Conservation (phyloP, 2,797 vertebrate species). For the Pelodytes ibericus region DNA sequence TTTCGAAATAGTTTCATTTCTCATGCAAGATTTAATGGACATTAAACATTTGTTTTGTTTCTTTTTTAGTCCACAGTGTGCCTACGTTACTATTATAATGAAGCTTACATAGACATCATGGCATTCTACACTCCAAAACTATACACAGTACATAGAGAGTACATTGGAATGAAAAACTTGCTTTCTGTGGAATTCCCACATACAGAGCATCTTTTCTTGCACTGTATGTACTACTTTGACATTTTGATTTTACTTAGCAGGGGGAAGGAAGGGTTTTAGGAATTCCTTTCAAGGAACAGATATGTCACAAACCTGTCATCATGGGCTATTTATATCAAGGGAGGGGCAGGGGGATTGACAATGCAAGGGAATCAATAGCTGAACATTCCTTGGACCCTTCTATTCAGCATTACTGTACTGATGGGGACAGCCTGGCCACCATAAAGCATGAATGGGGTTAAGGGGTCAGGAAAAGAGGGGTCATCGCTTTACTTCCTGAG, state of each 20-base stretch:
- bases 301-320: constrained; percentile 41
- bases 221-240: not conserved
- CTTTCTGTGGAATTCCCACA: not conserved
- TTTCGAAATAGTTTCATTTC: no score
- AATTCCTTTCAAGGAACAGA: constrained; percentile 27
- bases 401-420: constrained; percentile 31
- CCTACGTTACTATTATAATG: no score
- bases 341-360: constrained; percentile 39
- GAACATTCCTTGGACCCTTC: not conserved
- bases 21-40: no score
- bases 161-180: not conserved
- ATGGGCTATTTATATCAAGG: constrained; percentile 45
- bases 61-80: no score
- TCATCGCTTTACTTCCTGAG: constrained; percentile 18
- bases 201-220: not conserved
- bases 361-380: constrained; percentile 23
- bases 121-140: no score
- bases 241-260: constrained; percentile 11
- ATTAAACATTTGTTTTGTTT: no score
- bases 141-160: no score
- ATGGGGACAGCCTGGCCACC: constrained; percentile 19
- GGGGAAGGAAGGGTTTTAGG: constrained; percentile 5
- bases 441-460: constrained; percentile 33
- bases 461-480: constrained; percentile 5
- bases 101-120: no score